These are phyloP conservation scores for Grammomys dolichurus DNA, from an alignment of 2,113 vertebrate species.

Conservation along the genomic window DNA sequence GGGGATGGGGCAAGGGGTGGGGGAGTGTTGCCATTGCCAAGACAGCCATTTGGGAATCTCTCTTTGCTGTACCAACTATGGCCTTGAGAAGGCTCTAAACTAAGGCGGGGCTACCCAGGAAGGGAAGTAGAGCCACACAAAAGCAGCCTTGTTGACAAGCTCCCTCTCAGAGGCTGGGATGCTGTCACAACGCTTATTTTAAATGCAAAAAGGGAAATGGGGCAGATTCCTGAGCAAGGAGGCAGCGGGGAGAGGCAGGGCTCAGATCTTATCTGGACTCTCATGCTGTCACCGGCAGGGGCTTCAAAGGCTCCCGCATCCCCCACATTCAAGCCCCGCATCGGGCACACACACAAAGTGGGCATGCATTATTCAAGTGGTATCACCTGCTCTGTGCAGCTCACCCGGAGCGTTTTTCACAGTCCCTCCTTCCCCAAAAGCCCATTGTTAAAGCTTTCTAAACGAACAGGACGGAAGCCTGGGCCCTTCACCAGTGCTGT, in stretches of 20 bases:
- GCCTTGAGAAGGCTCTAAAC: background rate
- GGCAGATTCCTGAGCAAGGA: background rate
- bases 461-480: slow-evolving; percentile 71
- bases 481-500: slow-evolving; percentile 14
- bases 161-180: background rate
- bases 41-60: background rate
- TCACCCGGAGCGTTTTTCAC: background rate
- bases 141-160: slow-evolving; percentile 22
- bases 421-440: slow-evolving; percentile 68
- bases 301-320: slow-evolving; percentile 75
- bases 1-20: too few relatives aligned
- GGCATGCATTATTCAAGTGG: slow-evolving; percentile 77
- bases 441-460: slow-evolving; percentile 75
- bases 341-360: slow-evolving; percentile 60
- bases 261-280: slow-evolving; percentile 79
- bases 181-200: slow-evolving; percentile 66
- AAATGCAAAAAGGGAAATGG: slow-evolving; percentile 77
- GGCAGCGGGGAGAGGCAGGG: slow-evolving; percentile 60
- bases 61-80: rapidly evolving
- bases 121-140: background rate
- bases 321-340: background rate
- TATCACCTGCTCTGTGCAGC: background rate
- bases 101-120: background rate
- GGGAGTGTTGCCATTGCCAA: rapidly evolving
- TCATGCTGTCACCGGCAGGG: slow-evolving; percentile 67